Conservation (phyloP, 2,113 vertebrate species). For the Poeciliopsis prolifica region DNA sequence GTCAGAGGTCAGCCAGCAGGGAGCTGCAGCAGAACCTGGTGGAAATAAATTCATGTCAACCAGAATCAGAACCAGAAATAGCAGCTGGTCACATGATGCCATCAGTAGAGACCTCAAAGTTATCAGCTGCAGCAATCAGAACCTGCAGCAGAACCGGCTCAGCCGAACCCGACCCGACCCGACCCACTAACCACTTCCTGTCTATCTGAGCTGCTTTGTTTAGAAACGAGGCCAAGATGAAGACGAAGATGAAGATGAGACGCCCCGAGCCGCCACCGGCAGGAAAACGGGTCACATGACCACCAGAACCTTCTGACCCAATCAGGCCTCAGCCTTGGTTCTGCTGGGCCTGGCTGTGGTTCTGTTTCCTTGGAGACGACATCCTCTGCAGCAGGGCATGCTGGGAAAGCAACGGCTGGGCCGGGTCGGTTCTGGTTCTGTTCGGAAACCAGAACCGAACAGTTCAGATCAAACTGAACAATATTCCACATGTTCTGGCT, state of each 20-base stretch:
- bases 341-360: background rate
- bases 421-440: background rate
- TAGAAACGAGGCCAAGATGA: slow-evolving; percentile 57
- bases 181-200: slow-evolving; percentile 77
- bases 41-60: background rate
- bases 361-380: background rate
- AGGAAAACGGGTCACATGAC: slow-evolving; percentile 12
- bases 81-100: slow-evolving; percentile 5
- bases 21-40: background rate
- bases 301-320: background rate
- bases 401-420: slow-evolving; percentile 15
- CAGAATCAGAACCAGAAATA: background rate
- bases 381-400: slow-evolving; percentile 26
- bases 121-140: background rate
- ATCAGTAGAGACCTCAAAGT: background rate
- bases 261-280: background rate
- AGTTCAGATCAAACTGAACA: no score
- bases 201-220: slow-evolving; percentile 51
- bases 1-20: no score
- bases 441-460: no score
- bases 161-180: slow-evolving; percentile 52
- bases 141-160: slow-evolving; percentile 44
- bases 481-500: no score
- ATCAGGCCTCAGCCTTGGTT: no score
- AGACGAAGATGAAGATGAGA: no score